A percentile compares a stretch with the other conserved stretches of the same genome.
phyloP scores from a whole-genome alignment of 2,888 invertebrate genomes.

The Mythimna pallens region DNA sequence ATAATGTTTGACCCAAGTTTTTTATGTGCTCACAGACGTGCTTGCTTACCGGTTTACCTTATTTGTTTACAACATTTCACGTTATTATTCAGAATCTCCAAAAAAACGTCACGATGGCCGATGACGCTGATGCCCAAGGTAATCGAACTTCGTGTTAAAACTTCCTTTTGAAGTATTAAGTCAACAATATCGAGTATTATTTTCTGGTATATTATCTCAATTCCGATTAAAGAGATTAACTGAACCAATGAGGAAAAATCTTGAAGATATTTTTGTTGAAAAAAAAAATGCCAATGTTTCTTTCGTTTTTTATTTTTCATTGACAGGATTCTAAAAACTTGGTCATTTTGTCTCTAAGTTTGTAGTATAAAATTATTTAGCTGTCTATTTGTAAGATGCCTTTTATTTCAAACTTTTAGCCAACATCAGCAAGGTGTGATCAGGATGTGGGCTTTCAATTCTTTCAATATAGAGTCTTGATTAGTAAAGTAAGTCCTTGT shows the following conservation, averaged over 20 bases:
- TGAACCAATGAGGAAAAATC: slow-evolving; percentile 32
- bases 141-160: slow-evolving; percentile 33
- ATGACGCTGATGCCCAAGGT: slow-evolving; percentile 39
- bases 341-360: background rate
- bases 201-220: slow-evolving; percentile 24
- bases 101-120: slow-evolving; percentile 31
- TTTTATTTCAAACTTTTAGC: too few relatives aligned
- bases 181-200: slow-evolving; percentile 42
- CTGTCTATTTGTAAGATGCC: too few relatives aligned
- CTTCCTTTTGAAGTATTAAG: slow-evolving; percentile 33
- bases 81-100: slow-evolving; percentile 24
- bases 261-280: background rate
- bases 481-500: too few relatives aligned
- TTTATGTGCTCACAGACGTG: slow-evolving; percentile 28
- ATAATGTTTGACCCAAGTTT: slow-evolving; percentile 26
- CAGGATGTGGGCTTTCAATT: too few relatives aligned
- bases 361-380: background rate
- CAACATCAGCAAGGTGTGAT: too few relatives aligned
- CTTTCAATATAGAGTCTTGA: too few relatives aligned
- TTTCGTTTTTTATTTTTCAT: background rate
- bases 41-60: slow-evolving; percentile 30
- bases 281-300: background rate
- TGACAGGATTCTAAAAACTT: background rate
- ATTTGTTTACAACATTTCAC: slow-evolving; percentile 36
- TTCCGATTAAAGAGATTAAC: slow-evolving; percentile 36